Evolutionary conservation across 2,797 vertebrate species (phyloP).

Genomic region (Tapirus indicus): DNA sequence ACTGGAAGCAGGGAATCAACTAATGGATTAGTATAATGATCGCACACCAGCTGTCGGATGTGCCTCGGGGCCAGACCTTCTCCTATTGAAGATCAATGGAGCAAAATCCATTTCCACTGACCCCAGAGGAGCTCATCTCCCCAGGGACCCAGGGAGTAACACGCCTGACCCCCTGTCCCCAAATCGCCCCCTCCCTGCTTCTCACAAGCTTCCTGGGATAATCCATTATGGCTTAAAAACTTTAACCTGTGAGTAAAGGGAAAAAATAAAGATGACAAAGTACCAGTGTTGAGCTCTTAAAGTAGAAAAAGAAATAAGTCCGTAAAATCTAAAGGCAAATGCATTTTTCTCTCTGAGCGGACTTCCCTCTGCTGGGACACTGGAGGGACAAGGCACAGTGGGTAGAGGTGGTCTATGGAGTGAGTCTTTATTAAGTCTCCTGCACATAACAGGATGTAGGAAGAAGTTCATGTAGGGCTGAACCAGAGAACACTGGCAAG

Average conservation of each 20-base stretch:
- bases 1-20: not conserved
- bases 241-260: not conserved
- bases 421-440: no score
- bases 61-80: not conserved
- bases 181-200: not conserved
- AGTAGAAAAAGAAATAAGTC: fast-evolving
- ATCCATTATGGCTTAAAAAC: no score
- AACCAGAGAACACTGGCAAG: no score
- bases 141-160: not conserved
- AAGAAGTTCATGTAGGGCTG: no score
- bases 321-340: not conserved
- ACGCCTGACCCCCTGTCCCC: not conserved
- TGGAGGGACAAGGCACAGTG: not conserved
- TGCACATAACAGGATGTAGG: no score
- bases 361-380: no score
- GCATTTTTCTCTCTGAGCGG: not conserved
- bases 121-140: not conserved
- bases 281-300: fast-evolving
- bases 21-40: not conserved
- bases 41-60: no score
- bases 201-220: not conserved
- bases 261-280: fast-evolving
- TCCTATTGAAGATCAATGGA: not conserved
- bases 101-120: not conserved
- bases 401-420: no score